These are phyloP conservation scores for Protomyctophum bolini DNA, from an alignment of 2,113 vertebrate genomes.

Conservation along the genomic window DNA sequence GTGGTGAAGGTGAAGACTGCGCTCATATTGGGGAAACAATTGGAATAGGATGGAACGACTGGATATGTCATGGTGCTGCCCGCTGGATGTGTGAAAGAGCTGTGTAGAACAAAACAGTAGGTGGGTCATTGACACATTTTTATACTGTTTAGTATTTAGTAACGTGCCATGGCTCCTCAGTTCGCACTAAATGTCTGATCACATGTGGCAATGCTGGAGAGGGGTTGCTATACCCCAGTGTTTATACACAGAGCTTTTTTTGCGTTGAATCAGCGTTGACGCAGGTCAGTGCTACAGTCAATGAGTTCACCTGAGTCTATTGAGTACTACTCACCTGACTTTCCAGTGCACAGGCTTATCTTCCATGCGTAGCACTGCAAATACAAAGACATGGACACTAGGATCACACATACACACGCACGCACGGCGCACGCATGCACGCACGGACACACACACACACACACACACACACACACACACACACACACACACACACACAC, in stretches of 20 bases:
- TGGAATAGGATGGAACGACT: no score
- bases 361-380: conserved; percentile 25
- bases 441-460: neutral
- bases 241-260: conserved; percentile 21
- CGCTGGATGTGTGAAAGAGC: no score
- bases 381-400: conserved; percentile 11
- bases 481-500: conserved; percentile 1
- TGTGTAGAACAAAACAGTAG: no score
- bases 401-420: neutral
- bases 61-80: no score
- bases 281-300: conserved; percentile 8
- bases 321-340: conserved; percentile 28
- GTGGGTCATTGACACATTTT: no score
- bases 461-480: conserved; percentile 8
- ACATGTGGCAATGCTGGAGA: neutral
- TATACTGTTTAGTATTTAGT: no score
- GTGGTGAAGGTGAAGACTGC: no score
- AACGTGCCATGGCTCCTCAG: no score
- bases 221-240: neutral
- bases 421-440: neutral
- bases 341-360: neutral
- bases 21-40: no score
- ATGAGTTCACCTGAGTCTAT: conserved; percentile 10
- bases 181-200: no score
- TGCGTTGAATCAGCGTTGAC: conserved; percentile 3